A percentile compares a stretch with the other conserved stretches of the same genome.
These are phyloP conservation scores for Hydriomena furcata DNA, from an alignment of 2,888 invertebrate genomes.

Conservation along the genomic window DNA sequence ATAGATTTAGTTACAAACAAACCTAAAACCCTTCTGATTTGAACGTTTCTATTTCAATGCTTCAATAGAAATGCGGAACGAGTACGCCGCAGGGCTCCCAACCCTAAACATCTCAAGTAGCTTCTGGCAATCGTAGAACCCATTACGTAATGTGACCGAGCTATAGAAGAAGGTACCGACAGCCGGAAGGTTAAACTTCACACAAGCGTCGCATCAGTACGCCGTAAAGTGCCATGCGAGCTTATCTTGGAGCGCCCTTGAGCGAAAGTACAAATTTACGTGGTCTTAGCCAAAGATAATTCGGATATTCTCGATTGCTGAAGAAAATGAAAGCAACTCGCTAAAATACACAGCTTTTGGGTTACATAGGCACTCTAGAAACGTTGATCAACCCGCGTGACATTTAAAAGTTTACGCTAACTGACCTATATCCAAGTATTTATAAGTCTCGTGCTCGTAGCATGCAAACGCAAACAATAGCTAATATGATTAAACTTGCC, in stretches of 20 bases:
- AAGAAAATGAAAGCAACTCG: conserved; percentile 7
- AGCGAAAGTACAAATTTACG: conserved; percentile 46
- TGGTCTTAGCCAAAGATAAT: conserved; percentile 15
- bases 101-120: conserved; percentile 40
- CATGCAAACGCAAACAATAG: too few relatives aligned
- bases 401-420: conserved; percentile 9
- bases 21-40: too few relatives aligned
- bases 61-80: conserved; percentile 39
- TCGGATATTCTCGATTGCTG: conserved; percentile 3
- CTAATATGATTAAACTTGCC: too few relatives aligned
- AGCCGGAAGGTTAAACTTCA: conserved; percentile 61
- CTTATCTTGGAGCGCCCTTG: conserved; percentile 47
- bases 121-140: conserved; percentile 48
- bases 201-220: conserved; percentile 48
- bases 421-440: conserved; percentile 7
- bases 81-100: conserved; percentile 31
- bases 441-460: background rate
- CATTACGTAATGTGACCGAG: conserved; percentile 62
- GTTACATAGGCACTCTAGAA: conserved; percentile 6
- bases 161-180: conserved; percentile 45
- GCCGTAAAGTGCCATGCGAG: conserved; percentile 39
- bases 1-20: too few relatives aligned
- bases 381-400: background rate
- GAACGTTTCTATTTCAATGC: conserved; percentile 40
- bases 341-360: background rate